Evolutionary conservation across 2,888 invertebrate species (phyloP).

Genomic region (Tetragnatha montana): DNA sequence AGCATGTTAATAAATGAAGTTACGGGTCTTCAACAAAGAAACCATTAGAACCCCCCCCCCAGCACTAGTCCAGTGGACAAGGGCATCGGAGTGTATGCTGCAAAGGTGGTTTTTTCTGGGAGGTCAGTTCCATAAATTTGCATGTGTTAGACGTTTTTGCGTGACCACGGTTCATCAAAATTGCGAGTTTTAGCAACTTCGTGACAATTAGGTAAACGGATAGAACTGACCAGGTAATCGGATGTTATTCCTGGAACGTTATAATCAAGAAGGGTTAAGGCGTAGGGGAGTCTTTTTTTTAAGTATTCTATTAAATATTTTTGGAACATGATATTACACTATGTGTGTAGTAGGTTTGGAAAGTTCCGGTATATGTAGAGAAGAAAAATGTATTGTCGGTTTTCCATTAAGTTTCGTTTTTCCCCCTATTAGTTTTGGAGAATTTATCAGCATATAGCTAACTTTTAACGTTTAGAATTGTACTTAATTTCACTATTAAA

Average conservation of each 20-base stretch:
- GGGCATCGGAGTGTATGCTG: background rate
- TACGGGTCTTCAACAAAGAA: conserved; percentile 32
- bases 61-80: background rate
- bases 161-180: conserved; percentile 40
- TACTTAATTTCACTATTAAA: too few species aligned
- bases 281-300: too few species aligned
- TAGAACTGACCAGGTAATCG: conserved; percentile 44
- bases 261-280: conserved; percentile 29
- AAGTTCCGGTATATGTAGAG: too few species aligned
- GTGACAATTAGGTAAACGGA: conserved; percentile 53
- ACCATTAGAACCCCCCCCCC: conserved; percentile 20
- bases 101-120: background rate
- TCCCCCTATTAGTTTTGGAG: too few species aligned
- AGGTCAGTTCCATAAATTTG: conserved; percentile 43
- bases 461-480: too few species aligned
- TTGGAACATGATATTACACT: too few species aligned
- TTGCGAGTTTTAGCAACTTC: conserved; percentile 13
- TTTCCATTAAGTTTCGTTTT: too few species aligned
- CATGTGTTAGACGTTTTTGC: conserved; percentile 40
- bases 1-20: conserved; percentile 32
- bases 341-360: too few species aligned
- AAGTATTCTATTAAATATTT: too few species aligned
- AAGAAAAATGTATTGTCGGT: too few species aligned
- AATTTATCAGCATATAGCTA: too few species aligned
- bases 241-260: conserved; percentile 56